Percentiles rank a stretch among this genome's conserved stretches.
Conservation (phyloP, 2,888 invertebrate genomes). For the Acrobasis suavella region DNA sequence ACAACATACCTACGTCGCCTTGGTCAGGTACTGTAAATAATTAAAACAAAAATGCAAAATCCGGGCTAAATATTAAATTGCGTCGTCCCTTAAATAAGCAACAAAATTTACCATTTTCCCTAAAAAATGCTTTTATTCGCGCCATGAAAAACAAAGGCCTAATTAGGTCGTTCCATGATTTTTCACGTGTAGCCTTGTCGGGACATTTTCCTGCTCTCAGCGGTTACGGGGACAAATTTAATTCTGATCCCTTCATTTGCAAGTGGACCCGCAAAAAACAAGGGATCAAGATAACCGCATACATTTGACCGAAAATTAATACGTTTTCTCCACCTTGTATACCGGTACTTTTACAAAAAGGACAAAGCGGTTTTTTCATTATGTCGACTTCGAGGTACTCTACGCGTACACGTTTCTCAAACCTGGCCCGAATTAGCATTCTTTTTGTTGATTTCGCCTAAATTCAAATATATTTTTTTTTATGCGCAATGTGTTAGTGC, state of each 20-base stretch:
- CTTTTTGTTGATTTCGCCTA: too few species aligned
- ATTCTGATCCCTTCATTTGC: slow-evolving; percentile 25
- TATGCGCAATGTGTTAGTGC: too few species aligned
- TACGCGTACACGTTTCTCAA: too few species aligned
- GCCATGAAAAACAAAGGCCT: slow-evolving; percentile 20
- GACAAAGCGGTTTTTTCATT: too few species aligned
- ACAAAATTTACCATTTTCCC: slow-evolving; percentile 19
- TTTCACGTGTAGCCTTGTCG: slow-evolving; percentile 17
- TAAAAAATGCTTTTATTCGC: slow-evolving; percentile 10
- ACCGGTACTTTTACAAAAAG: too few species aligned
- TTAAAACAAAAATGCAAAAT: background rate
- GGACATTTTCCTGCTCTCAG: slow-evolving; percentile 12
- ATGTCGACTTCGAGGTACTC: too few species aligned
- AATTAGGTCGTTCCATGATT: slow-evolving; percentile 24
- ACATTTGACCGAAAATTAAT: slow-evolving; percentile 23
- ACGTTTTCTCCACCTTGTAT: background rate
- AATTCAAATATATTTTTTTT: too few species aligned
- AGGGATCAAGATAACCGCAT: slow-evolving; percentile 20
- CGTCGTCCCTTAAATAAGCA: slow-evolving; percentile 17
- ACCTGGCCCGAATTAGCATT: too few species aligned
- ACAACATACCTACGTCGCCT: too few species aligned
- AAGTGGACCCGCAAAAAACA: slow-evolving; percentile 21
- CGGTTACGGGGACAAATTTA: slow-evolving; percentile 23
- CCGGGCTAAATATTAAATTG: slow-evolving; percentile 3
- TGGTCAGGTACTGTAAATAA: background rate